Percentiles rank a stretch among this genome's conserved stretches.
Evolutionary conservation across 2,888 invertebrate species (phyloP).

Genomic region (Stegana nigrithorax): DNA sequence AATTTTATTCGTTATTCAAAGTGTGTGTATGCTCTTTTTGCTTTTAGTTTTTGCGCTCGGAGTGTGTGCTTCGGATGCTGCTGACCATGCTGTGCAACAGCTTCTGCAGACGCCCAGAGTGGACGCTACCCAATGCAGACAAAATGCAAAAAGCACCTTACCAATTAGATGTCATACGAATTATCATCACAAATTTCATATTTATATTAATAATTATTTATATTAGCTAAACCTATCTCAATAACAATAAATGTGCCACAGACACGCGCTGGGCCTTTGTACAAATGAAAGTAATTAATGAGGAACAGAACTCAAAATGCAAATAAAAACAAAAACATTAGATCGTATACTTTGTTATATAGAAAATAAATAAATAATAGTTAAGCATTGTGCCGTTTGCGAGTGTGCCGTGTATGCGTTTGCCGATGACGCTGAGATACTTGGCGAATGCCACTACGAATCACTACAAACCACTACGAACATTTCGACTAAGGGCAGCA

Average conservation of each 20-base stretch:
- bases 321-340: constrained; percentile 11
- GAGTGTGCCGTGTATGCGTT: constrained; percentile 34
- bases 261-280: neutral
- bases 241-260: constrained; percentile 27
- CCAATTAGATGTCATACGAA: neutral
- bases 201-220: too few relatives aligned
- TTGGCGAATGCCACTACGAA: too few relatives aligned
- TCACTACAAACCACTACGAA: too few relatives aligned
- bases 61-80: too few relatives aligned
- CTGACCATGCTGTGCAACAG: too few relatives aligned
- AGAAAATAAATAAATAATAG: too few relatives aligned
- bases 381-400: too few relatives aligned
- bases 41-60: too few relatives aligned
- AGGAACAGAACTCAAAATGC: constrained; percentile 20
- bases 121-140: neutral
- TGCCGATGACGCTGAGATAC: constrained; percentile 42
- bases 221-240: constrained; percentile 19
- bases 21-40: too few relatives aligned
- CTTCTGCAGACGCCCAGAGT: too few relatives aligned
- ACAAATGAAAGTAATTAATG: too few relatives aligned
- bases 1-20: constrained; percentile 27
- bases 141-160: neutral
- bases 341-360: neutral
- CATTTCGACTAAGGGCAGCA: too few relatives aligned
- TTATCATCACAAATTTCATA: constrained; percentile 50